These are phyloP conservation scores for Trematocara macrostoma DNA, from an alignment of 2,113 vertebrate genomes.

Conservation along the genomic window DNA sequence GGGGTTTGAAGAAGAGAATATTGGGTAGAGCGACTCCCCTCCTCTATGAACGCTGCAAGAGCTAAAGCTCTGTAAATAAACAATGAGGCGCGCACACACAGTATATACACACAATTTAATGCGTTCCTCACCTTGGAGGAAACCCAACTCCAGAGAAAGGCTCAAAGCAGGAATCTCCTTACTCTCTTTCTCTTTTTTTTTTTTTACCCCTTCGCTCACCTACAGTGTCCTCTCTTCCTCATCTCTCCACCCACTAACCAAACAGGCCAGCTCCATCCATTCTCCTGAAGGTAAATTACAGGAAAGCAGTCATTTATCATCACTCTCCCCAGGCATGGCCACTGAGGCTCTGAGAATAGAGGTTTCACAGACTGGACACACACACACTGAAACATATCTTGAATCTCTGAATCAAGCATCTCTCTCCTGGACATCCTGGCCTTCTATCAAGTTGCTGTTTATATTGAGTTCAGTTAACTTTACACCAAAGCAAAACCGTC, in stretches of 20 bases:
- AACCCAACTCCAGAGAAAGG: slow-evolving; percentile 44
- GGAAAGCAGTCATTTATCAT: slow-evolving; percentile 61
- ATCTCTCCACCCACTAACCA: slow-evolving; percentile 53
- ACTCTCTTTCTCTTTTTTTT: neutral
- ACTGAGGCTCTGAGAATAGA: slow-evolving; percentile 13
- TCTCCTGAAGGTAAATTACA: slow-evolving; percentile 56
- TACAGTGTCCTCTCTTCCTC: slow-evolving; percentile 15
- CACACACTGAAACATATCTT: neutral
- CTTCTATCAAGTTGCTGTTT: neutral
- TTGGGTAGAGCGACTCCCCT: neutral
- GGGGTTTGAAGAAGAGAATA: neutral
- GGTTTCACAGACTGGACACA: neutral
- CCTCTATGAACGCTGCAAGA: slow-evolving; percentile 15
- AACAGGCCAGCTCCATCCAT: slow-evolving; percentile 51
- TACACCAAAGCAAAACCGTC: neutral
- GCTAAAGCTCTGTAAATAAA: slow-evolving; percentile 64
- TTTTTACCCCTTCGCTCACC: neutral
- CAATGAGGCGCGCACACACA: neutral
- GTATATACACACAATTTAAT: slow-evolving; percentile 25
- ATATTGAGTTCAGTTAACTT: neutral
- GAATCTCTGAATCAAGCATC: neutral
- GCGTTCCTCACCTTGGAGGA: slow-evolving; percentile 35
- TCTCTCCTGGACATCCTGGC: neutral
- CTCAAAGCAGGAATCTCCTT: slow-evolving; percentile 49
- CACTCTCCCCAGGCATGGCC: slow-evolving; percentile 24